These are phyloP conservation scores for Novumbra hubbsi DNA, from an alignment of 2,797 vertebrate species.

Conservation along the genomic window DNA sequence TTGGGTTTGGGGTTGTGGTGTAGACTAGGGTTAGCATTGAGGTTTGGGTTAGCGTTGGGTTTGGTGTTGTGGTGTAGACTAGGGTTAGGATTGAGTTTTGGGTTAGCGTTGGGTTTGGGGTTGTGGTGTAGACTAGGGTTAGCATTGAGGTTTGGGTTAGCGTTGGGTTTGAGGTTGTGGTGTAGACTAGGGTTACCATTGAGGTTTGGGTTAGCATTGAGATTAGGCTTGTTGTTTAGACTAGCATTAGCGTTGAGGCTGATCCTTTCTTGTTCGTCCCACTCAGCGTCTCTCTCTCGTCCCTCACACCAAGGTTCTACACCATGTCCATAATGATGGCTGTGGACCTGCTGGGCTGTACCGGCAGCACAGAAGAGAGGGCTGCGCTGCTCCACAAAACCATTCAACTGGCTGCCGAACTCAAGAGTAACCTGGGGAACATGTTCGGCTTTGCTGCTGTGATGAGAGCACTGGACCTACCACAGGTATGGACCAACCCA, in stretches of 20 bases:
- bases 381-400: conserved; percentile 93
- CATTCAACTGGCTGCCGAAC: conserved; percentile 93
- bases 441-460: conserved; percentile 97
- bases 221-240: no score
- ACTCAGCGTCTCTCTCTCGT: background rate
- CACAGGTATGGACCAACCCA: conserved; percentile 78
- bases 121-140: background rate
- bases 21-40: background rate
- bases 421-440: conserved; percentile 93
- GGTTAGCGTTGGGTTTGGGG: background rate
- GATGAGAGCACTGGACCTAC: conserved; percentile 94
- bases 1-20: background rate
- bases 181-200: no score
- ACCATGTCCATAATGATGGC: conserved; percentile 99
- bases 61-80: background rate
- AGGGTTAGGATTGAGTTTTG: background rate
- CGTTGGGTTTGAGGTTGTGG: no score
- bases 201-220: no score
- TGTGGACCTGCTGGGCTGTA: conserved; percentile 94
- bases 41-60: background rate
- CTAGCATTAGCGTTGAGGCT: background rate
- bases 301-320: conserved; percentile 81
- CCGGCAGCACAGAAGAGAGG: conserved; percentile 90
- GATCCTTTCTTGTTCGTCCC: conserved; percentile 12
- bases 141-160: no score